phyloP scores from a whole-genome alignment of 2,888 invertebrate species.

The Tenthredo scrophulariae region DNA sequence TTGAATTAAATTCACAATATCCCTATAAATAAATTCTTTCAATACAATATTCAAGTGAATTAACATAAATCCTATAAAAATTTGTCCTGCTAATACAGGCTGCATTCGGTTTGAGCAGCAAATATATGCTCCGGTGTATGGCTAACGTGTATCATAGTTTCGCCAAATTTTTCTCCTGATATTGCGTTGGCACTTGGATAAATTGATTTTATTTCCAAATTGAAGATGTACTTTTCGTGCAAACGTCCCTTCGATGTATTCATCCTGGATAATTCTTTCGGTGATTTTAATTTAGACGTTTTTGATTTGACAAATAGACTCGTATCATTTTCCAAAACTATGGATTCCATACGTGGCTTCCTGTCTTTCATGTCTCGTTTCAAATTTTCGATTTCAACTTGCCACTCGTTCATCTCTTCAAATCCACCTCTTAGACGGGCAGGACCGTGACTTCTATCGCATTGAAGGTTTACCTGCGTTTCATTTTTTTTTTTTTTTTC shows the following conservation, averaged over 20 bases:
- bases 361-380: slow-evolving; percentile 35
- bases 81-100: slow-evolving; percentile 27
- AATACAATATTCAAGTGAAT: slow-evolving; percentile 1
- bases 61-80: slow-evolving; percentile 6
- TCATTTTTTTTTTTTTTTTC: not conserved
- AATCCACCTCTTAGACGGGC: slow-evolving; percentile 55
- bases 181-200: slow-evolving; percentile 56
- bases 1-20: not conserved
- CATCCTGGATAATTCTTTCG: not conserved
- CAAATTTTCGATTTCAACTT: slow-evolving; percentile 21
- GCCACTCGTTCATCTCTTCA: slow-evolving; percentile 49
- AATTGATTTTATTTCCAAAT: slow-evolving; percentile 57
- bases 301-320: slow-evolving; percentile 6
- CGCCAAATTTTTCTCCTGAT: slow-evolving; percentile 58
- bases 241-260: not conserved
- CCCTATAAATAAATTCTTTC: not conserved
- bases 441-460: slow-evolving; percentile 57
- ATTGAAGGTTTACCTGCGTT: slow-evolving; percentile 58
- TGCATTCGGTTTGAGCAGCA: slow-evolving; percentile 59
- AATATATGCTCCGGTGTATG: slow-evolving; percentile 58
- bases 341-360: not conserved
- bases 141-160: slow-evolving; percentile 58
- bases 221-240: slow-evolving; percentile 56
- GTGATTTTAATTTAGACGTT: slow-evolving; percentile 13
- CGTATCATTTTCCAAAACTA: slow-evolving; percentile 9